Conservation (phyloP, 2,113 vertebrate species). For the Tachuris rubrigastra region DNA sequence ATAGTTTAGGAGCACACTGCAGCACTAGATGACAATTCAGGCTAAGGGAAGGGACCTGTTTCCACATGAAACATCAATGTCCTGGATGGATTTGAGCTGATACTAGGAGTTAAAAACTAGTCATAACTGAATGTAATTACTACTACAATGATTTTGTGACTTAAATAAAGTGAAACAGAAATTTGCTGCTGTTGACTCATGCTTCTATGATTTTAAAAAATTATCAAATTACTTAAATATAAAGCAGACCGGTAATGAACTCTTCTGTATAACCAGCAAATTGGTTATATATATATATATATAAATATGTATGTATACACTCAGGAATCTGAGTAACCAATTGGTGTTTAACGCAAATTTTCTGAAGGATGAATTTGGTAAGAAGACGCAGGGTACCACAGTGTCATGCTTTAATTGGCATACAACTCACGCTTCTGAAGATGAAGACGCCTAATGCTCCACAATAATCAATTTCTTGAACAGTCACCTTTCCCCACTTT, state of each 20-base stretch:
- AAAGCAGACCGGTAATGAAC: background rate
- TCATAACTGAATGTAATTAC: background rate
- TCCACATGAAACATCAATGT: background rate
- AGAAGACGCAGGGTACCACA: background rate
- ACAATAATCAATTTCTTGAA: background rate
- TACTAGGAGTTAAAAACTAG: background rate
- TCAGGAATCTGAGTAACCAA: background rate
- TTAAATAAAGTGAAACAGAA: background rate
- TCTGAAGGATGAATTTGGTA: background rate
- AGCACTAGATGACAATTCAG: background rate
- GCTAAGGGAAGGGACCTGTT: background rate
- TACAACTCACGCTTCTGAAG: background rate
- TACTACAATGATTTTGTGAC: background rate
- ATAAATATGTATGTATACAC: too few relatives aligned
- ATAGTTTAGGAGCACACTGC: background rate
- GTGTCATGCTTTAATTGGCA: background rate
- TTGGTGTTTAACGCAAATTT: background rate
- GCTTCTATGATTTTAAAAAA: background rate
- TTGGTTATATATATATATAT: too few relatives aligned
- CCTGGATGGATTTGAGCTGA: background rate
- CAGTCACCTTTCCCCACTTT: background rate
- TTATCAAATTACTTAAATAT: background rate
- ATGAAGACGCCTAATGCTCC: background rate
- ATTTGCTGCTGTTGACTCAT: background rate
- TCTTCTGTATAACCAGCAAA: background rate